Percentiles rank a stretch among this genome's conserved stretches.
These are phyloP conservation scores for Cottus gobio DNA, from an alignment of 2,113 vertebrate species.

Conservation along the genomic window DNA sequence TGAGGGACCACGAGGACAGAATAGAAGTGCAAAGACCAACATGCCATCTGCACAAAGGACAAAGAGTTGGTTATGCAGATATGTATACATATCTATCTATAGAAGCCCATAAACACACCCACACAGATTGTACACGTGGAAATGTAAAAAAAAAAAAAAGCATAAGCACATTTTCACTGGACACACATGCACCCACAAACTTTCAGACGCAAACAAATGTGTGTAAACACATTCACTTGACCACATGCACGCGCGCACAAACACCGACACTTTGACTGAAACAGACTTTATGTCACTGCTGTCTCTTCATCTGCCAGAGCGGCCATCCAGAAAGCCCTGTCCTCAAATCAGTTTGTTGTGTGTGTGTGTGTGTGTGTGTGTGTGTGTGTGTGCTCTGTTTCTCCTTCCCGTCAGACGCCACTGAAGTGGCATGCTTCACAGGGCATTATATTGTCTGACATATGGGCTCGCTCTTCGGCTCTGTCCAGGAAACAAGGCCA, in stretches of 20 bases:
- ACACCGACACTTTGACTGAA: conserved; percentile 36
- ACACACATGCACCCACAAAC: conserved; percentile 24
- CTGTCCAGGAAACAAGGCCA: conserved; percentile 79
- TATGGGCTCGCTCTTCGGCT: conserved; percentile 76
- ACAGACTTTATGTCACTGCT: conserved; percentile 58
- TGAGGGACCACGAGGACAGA: conserved; percentile 65
- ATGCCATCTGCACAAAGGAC: conserved; percentile 71
- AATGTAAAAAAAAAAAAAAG: neutral
- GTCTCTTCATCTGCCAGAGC: conserved; percentile 72
- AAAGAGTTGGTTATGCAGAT: conserved; percentile 36
- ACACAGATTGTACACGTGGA: neutral
- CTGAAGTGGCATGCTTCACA: conserved; percentile 73
- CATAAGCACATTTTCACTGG: neutral
- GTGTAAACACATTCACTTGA: conserved; percentile 9
- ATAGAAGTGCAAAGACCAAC: conserved; percentile 56
- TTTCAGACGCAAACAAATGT: conserved; percentile 11
- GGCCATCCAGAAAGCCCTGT: conserved; percentile 70
- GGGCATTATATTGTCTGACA: conserved; percentile 78
- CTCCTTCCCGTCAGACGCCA: conserved; percentile 60
- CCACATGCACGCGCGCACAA: conserved; percentile 20
- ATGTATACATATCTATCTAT: neutral
- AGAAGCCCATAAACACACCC: neutral
- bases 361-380: conserved; percentile 21
- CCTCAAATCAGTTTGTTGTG: conserved; percentile 58
- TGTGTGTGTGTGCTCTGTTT: conserved; percentile 21